phyloP scores from a whole-genome alignment of 2,888 invertebrate genomes.

The Entomobrya multifasciata region DNA sequence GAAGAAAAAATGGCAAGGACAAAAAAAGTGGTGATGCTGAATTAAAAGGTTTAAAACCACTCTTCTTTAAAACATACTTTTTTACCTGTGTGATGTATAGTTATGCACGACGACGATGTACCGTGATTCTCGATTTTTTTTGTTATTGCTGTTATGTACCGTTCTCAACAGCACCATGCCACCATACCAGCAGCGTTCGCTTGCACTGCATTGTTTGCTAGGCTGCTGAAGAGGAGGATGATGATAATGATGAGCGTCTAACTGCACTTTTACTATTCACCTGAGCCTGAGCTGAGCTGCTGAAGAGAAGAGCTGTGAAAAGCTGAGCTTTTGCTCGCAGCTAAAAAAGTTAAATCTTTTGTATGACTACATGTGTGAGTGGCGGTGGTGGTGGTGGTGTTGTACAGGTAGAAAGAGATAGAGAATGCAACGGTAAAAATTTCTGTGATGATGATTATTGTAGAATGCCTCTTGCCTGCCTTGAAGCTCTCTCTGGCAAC shows the following conservation, averaged over 20 bases:
- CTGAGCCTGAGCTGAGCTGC: conserved; percentile 18
- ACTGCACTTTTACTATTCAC: conserved; percentile 55
- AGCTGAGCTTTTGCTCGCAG: neutral
- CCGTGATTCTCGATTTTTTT: conserved; percentile 14
- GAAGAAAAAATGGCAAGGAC: too few species aligned
- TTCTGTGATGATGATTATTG: conserved; percentile 25
- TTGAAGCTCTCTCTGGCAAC: conserved; percentile 20
- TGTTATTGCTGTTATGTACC: conserved; percentile 42
- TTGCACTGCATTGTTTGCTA: conserved; percentile 17
- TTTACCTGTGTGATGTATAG: too few species aligned
- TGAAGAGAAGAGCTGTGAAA: conserved; percentile 27
- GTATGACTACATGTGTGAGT: neutral
- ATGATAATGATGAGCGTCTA: conserved; percentile 35
- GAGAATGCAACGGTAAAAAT: conserved; percentile 30
- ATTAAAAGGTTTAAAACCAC: too few species aligned
- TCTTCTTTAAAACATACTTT: too few species aligned
- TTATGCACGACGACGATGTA: too few species aligned
- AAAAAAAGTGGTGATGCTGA: too few species aligned
- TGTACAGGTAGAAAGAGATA: neutral
- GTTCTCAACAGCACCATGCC: conserved; percentile 7
- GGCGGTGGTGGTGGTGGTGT: too few species aligned
- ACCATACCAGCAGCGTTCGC: too few species aligned
- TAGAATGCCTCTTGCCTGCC: conserved; percentile 32
- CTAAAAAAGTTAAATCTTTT: too few species aligned
- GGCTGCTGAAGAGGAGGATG: neutral